Base-by-base conservation (phyloP, 2,888 invertebrate genomes). In the Chaetogeoica ovagalla region DNA sequence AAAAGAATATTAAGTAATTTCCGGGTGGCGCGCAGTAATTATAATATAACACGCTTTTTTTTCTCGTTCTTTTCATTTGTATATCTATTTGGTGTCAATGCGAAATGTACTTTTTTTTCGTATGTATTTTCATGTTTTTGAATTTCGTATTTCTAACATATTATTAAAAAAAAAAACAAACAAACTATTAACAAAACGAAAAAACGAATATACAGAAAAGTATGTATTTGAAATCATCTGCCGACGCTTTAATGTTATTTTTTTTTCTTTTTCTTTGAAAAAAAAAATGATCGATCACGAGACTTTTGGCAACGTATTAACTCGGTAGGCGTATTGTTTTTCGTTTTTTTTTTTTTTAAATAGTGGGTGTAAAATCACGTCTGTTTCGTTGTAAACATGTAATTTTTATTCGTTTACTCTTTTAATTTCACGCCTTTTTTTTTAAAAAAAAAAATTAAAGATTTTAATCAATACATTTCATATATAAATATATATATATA, bases 271-370 rank as follows among this genome's bases (percentile, higher is more conserved):
- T 39, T 65, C 11, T 52, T 43, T 43, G 5, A 30, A 19, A 52
- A 69, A 52, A 69, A 21, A 23, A 43, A 52, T 69, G 23, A 52
- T 52, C 19, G 30, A 21, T 52, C 3, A 1, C 48, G 13, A 11
- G 68, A 69, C 19, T 52, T 69, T 69, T 30, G 68, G 52, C 9
- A 19, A 69, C 52, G 52, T 2, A 71, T 71, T 71, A 59, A 57
- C 39, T 71, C 39, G 17, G 57, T 21, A 21, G 57, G 37, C 37
- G 37, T 57, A 71, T 55, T 37, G 70, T 57, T 57, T 70, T 55
- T 39, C 30, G 30, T 37, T 7, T 39, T n/a, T 39, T 37, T 7
- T 39, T n/a, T 39, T 39, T 48, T 9, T 19, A 71, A 71, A 59
- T 39, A 23, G 39, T 71, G 37, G 37, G 57, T 39, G 70, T 59